A percentile compares a stretch with the other conserved stretches of the same genome.
These are phyloP conservation scores for Eurypyga helias DNA, from an alignment of 2,113 vertebrate species.

Conservation along the genomic window DNA sequence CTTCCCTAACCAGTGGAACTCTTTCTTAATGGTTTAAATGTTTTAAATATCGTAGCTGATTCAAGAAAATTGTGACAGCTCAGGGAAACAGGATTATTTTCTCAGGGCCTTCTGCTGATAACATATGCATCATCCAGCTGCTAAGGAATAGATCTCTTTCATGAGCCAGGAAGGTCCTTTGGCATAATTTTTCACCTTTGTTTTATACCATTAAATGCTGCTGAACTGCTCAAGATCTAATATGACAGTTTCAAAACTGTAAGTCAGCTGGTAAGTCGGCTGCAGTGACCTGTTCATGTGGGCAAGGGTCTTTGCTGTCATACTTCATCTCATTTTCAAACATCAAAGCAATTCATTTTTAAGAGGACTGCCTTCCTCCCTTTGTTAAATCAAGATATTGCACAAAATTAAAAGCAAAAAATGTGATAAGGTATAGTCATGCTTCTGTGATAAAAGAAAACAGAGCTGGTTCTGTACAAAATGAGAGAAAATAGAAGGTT, in stretches of 20 bases:
- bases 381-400: not conserved
- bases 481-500: not conserved
- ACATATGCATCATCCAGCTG: not conserved
- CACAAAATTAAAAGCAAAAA: not conserved
- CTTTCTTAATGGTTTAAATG: not conserved
- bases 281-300: not conserved
- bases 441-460: not conserved
- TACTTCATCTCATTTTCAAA: not conserved
- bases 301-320: not conserved
- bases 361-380: not conserved
- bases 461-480: not conserved
- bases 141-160: not conserved
- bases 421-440: not conserved
- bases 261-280: too few relatives aligned
- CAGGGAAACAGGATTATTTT: not conserved
- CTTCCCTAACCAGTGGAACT: not conserved
- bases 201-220: not conserved
- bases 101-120: not conserved
- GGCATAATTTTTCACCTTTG: not conserved
- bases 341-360: not conserved
- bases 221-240: not conserved
- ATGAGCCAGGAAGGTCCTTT: not conserved
- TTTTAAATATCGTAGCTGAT: not conserved
- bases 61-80: not conserved
- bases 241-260: not conserved